Percentiles rank a stretch among this genome's conserved stretches.
phyloP scores from a whole-genome alignment of 1,140 invertebrate genomes.

The Caenorhabditis tropicalis region DNA sequence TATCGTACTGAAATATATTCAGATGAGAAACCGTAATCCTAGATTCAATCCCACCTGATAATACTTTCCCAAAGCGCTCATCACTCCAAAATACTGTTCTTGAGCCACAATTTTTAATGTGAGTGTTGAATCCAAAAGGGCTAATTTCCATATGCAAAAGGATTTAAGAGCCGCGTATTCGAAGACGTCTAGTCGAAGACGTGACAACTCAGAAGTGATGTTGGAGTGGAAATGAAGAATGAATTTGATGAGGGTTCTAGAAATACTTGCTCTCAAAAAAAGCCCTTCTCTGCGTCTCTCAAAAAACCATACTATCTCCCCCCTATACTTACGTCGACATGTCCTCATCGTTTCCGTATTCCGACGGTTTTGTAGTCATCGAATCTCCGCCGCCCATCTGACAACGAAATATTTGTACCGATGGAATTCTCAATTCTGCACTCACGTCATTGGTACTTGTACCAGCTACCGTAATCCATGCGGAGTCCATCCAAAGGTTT shows the following conservation, averaged over 20 bases:
- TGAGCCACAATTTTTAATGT: conserved; percentile 18
- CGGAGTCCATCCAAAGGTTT: background rate
- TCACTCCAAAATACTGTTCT: background rate
- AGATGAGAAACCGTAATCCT: background rate
- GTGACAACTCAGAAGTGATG: background rate
- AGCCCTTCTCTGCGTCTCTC: too few relatives aligned
- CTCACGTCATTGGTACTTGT: background rate
- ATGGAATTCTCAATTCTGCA: too few relatives aligned
- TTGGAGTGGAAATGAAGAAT: background rate
- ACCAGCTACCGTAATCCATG: background rate
- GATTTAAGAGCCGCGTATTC: background rate
- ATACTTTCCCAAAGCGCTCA: background rate
- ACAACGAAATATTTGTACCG: too few relatives aligned
- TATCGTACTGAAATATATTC: background rate
- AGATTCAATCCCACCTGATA: background rate
- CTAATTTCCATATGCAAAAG: conserved; percentile 6
- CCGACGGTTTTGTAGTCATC: background rate
- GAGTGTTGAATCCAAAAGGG: conserved; percentile 18
- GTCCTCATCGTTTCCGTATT: background rate
- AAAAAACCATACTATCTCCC: too few relatives aligned
- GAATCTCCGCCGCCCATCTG: background rate
- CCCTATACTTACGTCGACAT: background rate
- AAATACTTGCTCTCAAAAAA: too few relatives aligned
- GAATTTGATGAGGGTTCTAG: background rate
- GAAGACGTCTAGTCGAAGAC: background rate